Base-by-base conservation (phyloP, 2,888 invertebrate species). In the Orgyia antiqua region DNA sequence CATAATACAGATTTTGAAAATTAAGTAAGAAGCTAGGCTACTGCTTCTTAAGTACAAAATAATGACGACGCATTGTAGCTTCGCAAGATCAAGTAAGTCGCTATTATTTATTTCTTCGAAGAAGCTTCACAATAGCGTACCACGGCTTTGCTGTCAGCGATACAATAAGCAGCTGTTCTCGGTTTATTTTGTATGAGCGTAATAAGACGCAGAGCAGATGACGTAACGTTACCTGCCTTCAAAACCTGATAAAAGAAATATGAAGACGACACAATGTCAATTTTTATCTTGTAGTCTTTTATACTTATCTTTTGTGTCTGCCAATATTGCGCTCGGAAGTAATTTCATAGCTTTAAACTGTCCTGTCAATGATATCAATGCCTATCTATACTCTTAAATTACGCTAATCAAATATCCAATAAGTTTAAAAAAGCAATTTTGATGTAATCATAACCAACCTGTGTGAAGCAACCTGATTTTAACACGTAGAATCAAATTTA, bases 81-180 rank as follows among this genome's bases (percentile, higher is more conserved):
- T 68, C 68, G 63, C 42, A 59, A 67, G 73, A 75, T 76, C 73
- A 70, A 71, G 69, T 73, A 82, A 83, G 77, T 69, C 69, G 77
- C 74, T 76, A 72, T 84, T 82, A 80, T 66, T 55, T 83, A 77
- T 78, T 77, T 75, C 76, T 75, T 64, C 50, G 55, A 58, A 70
- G 59, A 48, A 66, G 64, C 67, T 53, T 47, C 45, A 84, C 80
- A 83, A 83, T 77, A 49, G 75, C 52, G 68, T 58, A 68, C 68
- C 64, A 63, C 58, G 66, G 75, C 76, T 79, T 77, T 71, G 67
- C 75, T 71, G 78, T 74, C 80, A 73, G 67, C 65, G 63, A 72
- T 82, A 80, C 76, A 83, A 82, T 80, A 76, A 76, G 72, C 73
- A 77, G 71, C 72, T 70, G 68, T 58, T 66, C 62, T 60, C 52